A percentile compares a stretch with the other conserved stretches of the same genome.
These are phyloP conservation scores for Hyposmocoma kahamanoa DNA, from an alignment of 1,140 invertebrate species.

Conservation along the genomic window DNA sequence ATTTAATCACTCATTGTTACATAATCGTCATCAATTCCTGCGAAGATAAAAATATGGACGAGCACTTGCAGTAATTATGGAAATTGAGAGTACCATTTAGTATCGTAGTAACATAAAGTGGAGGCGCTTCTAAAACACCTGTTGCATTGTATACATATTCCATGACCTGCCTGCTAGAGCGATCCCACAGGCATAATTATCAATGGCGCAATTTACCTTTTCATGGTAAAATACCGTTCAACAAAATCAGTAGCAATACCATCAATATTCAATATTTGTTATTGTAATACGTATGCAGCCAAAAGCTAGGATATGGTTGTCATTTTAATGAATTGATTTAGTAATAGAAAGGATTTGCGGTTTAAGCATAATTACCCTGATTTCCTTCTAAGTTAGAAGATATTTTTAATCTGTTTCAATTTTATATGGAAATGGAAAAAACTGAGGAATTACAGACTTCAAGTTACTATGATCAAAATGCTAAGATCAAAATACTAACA, in stretches of 20 bases:
- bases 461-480: too few species aligned
- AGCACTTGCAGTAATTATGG: slow-evolving; percentile 26
- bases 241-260: background rate
- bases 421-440: too few species aligned
- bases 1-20: slow-evolving; percentile 31
- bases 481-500: too few species aligned
- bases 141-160: background rate
- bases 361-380: slow-evolving; percentile 43
- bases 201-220: background rate
- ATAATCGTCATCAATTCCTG: slow-evolving; percentile 62
- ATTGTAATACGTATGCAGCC: too few species aligned
- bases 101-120: too few species aligned
- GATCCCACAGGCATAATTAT: background rate
- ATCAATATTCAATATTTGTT: background rate
- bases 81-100: too few species aligned
- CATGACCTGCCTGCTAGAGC: background rate
- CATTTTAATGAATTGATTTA: too few species aligned
- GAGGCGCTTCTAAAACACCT: too few species aligned
- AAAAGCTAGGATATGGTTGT: too few species aligned
- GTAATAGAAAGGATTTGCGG: too few species aligned
- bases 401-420: too few species aligned
- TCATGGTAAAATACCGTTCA: background rate
- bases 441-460: too few species aligned
- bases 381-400: slow-evolving; percentile 36
- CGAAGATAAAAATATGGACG: slow-evolving; percentile 62